Evolutionary conservation across 2,113 vertebrate genomes (phyloP).

Genomic region (Vombatus ursinus): DNA sequence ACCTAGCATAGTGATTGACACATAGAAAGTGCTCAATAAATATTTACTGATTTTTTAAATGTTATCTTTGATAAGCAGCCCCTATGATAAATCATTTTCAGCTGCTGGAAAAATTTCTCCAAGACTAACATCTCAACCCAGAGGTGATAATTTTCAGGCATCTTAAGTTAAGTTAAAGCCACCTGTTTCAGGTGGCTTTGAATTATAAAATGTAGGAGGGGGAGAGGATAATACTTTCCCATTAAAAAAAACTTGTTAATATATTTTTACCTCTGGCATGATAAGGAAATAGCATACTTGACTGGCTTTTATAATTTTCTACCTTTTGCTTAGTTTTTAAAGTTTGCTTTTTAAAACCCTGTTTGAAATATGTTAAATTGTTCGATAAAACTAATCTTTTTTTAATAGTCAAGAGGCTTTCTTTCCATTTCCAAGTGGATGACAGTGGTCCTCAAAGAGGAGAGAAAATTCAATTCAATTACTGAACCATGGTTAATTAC

Average conservation of each 20-base stretch:
- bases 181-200: not conserved
- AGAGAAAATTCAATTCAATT: conserved; percentile 80
- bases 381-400: conserved; percentile 69
- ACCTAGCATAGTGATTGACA: not conserved
- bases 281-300: conserved; percentile 7
- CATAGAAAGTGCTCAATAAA: not conserved
- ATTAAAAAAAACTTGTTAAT: conserved; percentile 39
- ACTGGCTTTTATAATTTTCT: conserved; percentile 39
- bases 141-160: not conserved
- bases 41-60: not conserved
- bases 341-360: conserved; percentile 31
- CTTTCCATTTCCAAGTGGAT: conserved; percentile 52
- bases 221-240: not conserved
- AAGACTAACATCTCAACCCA: not conserved
- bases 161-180: conserved; percentile 3
- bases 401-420: conserved; percentile 68
- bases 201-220: not conserved
- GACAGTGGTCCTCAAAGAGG: conserved; percentile 65
- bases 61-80: not conserved
- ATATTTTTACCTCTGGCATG: conserved; percentile 43
- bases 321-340: conserved; percentile 48
- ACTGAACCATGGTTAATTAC: conserved; percentile 75
- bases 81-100: not conserved
- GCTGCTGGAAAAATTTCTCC: not conserved
- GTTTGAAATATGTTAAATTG: conserved; percentile 49